Percentiles rank a stretch among this genome's conserved stretches.
Evolutionary conservation across 2,888 invertebrate genomes (phyloP).

Genomic region (Microplitis deprimator): DNA sequence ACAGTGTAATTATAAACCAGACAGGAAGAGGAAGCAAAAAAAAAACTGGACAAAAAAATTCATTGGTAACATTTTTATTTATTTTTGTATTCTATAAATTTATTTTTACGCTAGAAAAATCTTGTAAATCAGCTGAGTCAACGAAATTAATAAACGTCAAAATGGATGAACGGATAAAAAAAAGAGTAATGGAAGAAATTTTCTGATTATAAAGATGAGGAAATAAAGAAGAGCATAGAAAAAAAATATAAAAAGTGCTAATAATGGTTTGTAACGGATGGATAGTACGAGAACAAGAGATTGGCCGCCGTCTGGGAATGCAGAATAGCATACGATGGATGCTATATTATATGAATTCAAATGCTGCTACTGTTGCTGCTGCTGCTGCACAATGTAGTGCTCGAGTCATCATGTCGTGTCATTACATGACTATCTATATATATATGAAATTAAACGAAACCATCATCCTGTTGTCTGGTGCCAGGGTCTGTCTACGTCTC

Average conservation of each 20-base stretch:
- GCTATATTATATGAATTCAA: constrained; percentile 58
- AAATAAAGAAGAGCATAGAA: constrained; percentile 23
- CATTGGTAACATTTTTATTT: background rate
- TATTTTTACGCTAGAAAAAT: background rate
- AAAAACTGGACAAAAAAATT: background rate
- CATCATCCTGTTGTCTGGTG: constrained; percentile 4
- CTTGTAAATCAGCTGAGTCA: background rate
- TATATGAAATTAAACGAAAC: constrained; percentile 8
- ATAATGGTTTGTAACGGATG: constrained; percentile 54
- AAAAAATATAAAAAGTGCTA: constrained; percentile 48
- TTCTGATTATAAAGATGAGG: constrained; percentile 4
- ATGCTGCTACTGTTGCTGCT: constrained; percentile 41
- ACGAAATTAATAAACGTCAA: background rate
- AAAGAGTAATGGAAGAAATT: background rate
- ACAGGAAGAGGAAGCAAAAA: background rate
- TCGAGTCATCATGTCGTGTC: constrained; percentile 29
- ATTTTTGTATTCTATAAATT: background rate
- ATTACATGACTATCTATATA: background rate
- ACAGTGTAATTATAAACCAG: constrained; percentile 25
- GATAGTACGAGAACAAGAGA: constrained; percentile 55
- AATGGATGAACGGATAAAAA: background rate
- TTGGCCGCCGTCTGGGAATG: constrained; percentile 53
- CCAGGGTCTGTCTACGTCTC: background rate
- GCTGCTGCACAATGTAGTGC: constrained; percentile 34
- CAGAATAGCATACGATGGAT: constrained; percentile 53